phyloP scores from a whole-genome alignment of 1,140 invertebrate genomes.

The Ptiloglossa arizonensis region DNA sequence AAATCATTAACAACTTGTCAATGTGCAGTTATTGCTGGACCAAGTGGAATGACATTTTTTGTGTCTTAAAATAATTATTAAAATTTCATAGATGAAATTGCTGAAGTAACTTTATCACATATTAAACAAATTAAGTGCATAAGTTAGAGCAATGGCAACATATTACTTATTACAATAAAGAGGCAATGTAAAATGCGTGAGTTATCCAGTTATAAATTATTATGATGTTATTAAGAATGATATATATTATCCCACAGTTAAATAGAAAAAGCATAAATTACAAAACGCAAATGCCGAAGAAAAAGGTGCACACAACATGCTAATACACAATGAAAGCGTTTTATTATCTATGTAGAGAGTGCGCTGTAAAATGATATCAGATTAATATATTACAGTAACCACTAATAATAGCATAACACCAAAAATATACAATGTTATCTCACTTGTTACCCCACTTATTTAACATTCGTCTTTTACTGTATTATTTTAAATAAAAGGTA shows the following conservation, averaged over 20 bases:
- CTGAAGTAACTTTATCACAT: conserved; percentile 46
- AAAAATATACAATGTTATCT: conserved; percentile 38
- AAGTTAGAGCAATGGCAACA: conserved; percentile 61
- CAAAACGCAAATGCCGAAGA: conserved; percentile 5
- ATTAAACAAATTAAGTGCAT: conserved; percentile 56
- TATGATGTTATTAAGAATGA: conserved; percentile 56
- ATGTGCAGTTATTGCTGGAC: conserved; percentile 56
- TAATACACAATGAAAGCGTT: conserved; percentile 31
- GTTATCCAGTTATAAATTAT: conserved; percentile 64
- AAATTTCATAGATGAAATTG: conserved; percentile 51
- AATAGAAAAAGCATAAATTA: conserved; percentile 34
- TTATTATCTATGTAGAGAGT: conserved; percentile 45
- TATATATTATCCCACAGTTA: conserved; percentile 52
- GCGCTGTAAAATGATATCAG: conserved; percentile 39
- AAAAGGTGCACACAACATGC: conserved; percentile 28
- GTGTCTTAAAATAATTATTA: conserved; percentile 53
- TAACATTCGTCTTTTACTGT: conserved; percentile 34
- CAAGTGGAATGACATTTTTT: conserved; percentile 56
- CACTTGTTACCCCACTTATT: conserved; percentile 41
- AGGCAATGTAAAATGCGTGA: conserved; percentile 51
- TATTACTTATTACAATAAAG: conserved; percentile 59
- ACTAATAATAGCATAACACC: conserved; percentile 24
- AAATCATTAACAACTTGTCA: conserved; percentile 46
- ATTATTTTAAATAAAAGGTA: conserved; percentile 23
- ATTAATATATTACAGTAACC: conserved; percentile 45